Conservation (phyloP, 2,797 vertebrate species). For the Eulemur albifrons region DNA sequence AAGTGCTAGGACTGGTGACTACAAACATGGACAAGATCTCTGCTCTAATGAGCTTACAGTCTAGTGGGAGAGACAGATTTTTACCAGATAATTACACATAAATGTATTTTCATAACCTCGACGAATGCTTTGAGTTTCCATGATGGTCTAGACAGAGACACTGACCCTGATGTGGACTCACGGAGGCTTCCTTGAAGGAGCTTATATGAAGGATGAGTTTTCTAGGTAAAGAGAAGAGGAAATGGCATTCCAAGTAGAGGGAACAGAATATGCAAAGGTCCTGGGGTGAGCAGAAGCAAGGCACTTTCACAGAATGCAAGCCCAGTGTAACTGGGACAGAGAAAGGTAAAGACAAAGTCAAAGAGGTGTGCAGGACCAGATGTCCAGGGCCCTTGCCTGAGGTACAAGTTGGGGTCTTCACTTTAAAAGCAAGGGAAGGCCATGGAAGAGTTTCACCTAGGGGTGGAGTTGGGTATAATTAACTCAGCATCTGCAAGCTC, state of each 20-base stretch:
- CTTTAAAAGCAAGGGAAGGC: background rate
- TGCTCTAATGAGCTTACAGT: background rate
- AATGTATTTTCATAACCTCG: background rate
- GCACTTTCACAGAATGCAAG: background rate
- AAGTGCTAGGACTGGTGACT: background rate
- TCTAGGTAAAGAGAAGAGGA: background rate
- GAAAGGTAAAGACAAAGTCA: background rate
- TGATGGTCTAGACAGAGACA: background rate
- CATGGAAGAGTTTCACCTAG: background rate
- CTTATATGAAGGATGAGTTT: background rate
- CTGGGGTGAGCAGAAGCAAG: background rate
- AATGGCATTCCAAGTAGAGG: background rate
- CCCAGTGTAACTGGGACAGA: background rate
- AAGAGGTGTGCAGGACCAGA: background rate
- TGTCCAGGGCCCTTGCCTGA: background rate
- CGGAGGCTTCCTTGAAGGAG: background rate
- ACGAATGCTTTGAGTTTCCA: background rate
- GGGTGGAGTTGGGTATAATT: background rate
- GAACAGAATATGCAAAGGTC: background rate
- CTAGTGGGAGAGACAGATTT: background rate
- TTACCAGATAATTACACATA: background rate
- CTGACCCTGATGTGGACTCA: accelerated
- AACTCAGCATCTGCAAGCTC: too few species aligned
- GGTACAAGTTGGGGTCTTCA: background rate
- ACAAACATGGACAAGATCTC: background rate